phyloP scores from a whole-genome alignment of 2,888 invertebrate species.

The Fabriciana adippe region DNA sequence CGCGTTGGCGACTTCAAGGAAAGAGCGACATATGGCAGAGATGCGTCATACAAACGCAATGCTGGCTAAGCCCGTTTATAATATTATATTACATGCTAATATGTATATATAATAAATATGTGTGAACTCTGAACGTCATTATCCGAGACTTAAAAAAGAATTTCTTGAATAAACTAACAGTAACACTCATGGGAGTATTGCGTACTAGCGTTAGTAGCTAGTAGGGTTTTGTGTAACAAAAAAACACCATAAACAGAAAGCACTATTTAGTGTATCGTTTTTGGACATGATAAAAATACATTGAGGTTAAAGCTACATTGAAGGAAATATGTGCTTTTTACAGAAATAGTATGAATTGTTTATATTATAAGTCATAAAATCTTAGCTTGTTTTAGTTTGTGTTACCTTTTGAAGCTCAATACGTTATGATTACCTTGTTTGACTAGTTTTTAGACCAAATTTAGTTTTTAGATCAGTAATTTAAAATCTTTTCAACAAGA shows the following conservation, averaged over 20 bases:
- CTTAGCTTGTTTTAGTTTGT: background rate
- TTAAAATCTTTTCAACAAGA: background rate
- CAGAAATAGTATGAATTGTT: conserved; percentile 6
- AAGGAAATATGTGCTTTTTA: conserved; percentile 4
- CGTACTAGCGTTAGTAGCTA: background rate
- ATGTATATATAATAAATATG: conserved; percentile 9
- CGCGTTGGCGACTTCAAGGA: conserved; percentile 70
- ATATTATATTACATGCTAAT: conserved; percentile 27
- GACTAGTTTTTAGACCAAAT: background rate
- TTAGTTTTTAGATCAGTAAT: background rate
- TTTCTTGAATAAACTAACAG: background rate
- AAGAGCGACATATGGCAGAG: conserved; percentile 71
- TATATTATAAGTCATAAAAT: background rate
- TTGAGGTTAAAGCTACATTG: conserved; percentile 17
- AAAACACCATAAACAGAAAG: conserved; percentile 9
- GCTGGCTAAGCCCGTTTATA: conserved; percentile 37
- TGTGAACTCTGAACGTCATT: conserved; percentile 21
- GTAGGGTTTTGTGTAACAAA: conserved; percentile 8
- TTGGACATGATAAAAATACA: conserved; percentile 17
- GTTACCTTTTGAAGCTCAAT: background rate
- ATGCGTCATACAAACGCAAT: conserved; percentile 61
- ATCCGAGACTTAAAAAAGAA: no score
- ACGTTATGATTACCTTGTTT: no score
- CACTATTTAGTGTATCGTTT: conserved; percentile 11
- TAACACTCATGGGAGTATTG: background rate